Conservation (phyloP, 2,888 invertebrate species). For the Lepidochitona cinerea region DNA sequence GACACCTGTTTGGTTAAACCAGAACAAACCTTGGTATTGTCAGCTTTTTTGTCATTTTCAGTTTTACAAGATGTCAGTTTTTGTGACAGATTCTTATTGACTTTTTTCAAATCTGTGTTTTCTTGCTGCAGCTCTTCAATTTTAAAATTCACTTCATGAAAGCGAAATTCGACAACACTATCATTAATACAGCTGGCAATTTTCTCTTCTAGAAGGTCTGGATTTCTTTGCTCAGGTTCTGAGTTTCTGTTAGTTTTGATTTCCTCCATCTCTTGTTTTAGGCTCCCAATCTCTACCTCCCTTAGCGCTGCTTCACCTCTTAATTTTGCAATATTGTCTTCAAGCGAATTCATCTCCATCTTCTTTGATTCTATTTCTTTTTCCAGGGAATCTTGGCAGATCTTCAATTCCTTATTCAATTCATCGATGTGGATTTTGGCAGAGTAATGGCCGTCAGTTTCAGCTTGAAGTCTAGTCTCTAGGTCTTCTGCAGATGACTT, state of each 20-base stretch:
- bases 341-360: background rate
- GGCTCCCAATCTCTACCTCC: slow-evolving; percentile 11
- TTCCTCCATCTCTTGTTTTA: slow-evolving; percentile 2
- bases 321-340: slow-evolving; percentile 7
- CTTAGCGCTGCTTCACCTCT: background rate
- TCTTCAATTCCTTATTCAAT: slow-evolving; percentile 23
- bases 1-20: slow-evolving; percentile 7
- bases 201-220: slow-evolving; percentile 26
- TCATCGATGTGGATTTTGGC: slow-evolving; percentile 27
- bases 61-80: slow-evolving; percentile 73
- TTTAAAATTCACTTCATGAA: slow-evolving; percentile 9
- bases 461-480: slow-evolving; percentile 30
- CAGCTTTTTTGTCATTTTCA: slow-evolving; percentile 74
- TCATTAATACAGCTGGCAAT: slow-evolving; percentile 17
- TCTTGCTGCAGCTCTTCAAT: slow-evolving; percentile 4
- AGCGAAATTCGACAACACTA: background rate
- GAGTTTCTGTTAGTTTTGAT: slow-evolving; percentile 22
- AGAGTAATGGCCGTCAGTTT: slow-evolving; percentile 15
- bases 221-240: slow-evolving; percentile 40
- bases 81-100: slow-evolving; percentile 4
- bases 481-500: slow-evolving; percentile 34
- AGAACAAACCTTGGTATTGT: slow-evolving; percentile 20
- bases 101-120: background rate
- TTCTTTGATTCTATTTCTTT: background rate
- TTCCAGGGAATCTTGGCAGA: background rate